These are phyloP conservation scores for Molossus molossus DNA, from an alignment of 2,797 vertebrate genomes.

Conservation along the genomic window DNA sequence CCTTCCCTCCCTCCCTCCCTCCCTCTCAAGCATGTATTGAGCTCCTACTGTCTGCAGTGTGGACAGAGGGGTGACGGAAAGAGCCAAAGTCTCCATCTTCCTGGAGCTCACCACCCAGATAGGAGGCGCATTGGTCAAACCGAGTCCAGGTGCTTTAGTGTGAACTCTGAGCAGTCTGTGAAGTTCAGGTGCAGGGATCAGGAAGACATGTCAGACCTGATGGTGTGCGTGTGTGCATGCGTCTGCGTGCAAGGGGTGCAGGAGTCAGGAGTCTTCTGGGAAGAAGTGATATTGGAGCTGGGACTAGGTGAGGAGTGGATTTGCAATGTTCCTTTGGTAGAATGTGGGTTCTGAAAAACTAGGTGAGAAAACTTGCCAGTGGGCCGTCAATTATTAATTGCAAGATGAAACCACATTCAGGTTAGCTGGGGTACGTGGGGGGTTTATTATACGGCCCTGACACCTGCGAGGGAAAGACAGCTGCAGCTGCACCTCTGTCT, in stretches of 20 bases:
- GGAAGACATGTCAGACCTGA: not conserved
- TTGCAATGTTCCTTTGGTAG: not conserved
- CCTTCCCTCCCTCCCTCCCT: not conserved
- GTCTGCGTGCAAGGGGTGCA: not conserved
- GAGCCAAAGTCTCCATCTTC: not conserved
- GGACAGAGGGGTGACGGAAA: not conserved
- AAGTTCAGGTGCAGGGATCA: not conserved
- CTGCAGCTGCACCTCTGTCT: not conserved
- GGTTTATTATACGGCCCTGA: not conserved
- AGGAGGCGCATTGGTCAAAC: not conserved
- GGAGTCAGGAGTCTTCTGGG: not conserved
- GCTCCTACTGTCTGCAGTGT: not conserved
- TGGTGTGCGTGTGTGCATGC: fast-evolving
- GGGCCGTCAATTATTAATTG: not conserved
- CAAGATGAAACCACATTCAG: not conserved
- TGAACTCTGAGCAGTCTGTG: not conserved
- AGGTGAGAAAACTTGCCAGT: not conserved
- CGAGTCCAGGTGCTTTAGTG: fast-evolving
- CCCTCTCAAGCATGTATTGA: not conserved
- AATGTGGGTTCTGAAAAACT: not conserved
- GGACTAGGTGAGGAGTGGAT: not conserved
- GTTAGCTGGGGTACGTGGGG: not conserved
- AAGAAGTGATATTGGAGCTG: not conserved
- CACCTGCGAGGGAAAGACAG: not conserved
- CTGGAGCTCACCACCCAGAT: not conserved